phyloP scores from a whole-genome alignment of 1,140 invertebrate species.

The Nilaparvata lugens region DNA sequence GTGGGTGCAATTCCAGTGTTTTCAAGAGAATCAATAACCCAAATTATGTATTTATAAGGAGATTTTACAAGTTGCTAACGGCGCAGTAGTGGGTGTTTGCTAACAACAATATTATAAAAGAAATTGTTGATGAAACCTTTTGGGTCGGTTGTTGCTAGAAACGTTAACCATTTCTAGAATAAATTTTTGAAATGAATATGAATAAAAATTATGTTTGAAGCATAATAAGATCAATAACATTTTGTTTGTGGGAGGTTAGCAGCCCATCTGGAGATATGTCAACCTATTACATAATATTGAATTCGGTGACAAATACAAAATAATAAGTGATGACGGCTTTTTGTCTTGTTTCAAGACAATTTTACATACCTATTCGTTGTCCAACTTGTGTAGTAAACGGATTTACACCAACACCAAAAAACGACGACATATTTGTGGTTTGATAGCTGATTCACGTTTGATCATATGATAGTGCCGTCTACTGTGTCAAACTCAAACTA shows the following conservation, averaged over 20 bases:
- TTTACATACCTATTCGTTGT: background rate
- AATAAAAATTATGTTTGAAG: background rate
- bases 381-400: conserved; percentile 2
- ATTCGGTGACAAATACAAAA: too few species aligned
- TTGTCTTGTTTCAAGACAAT: background rate
- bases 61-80: too few species aligned
- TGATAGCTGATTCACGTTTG: conserved; percentile 2
- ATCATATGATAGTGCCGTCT: background rate
- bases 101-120: too few species aligned
- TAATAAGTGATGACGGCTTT: too few species aligned
- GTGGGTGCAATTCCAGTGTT: too few species aligned
- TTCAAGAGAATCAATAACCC: too few species aligned
- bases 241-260: background rate
- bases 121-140: too few species aligned
- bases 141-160: too few species aligned
- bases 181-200: too few species aligned
- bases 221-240: conserved; percentile 1
- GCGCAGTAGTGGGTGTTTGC: too few species aligned
- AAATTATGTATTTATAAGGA: too few species aligned
- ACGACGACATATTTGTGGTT: conserved; percentile 1
- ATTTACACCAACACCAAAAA: background rate
- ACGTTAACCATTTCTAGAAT: too few species aligned
- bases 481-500: background rate
- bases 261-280: background rate
- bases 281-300: background rate